phyloP scores from a whole-genome alignment of 1,140 invertebrate genomes.

The Nymphalis io region DNA sequence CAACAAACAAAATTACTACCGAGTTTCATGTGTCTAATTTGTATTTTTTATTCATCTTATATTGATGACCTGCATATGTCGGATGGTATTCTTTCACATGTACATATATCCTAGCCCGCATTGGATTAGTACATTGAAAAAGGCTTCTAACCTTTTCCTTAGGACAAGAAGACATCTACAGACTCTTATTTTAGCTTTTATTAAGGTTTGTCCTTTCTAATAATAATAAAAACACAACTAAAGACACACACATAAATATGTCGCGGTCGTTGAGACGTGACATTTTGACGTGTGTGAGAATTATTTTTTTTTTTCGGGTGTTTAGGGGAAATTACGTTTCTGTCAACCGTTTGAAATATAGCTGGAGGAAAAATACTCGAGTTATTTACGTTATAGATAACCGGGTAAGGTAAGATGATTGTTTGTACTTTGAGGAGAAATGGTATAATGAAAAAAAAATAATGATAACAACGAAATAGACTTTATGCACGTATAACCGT shows the following conservation, averaged over 20 bases:
- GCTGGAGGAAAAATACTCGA: not conserved
- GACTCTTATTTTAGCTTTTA: too few relatives aligned
- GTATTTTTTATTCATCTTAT: too few relatives aligned
- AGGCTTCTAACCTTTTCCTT: too few relatives aligned
- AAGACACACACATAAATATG: slow-evolving; percentile 51
- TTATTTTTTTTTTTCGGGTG: slow-evolving; percentile 54
- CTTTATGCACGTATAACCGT: too few relatives aligned
- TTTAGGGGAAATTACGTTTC: slow-evolving; percentile 49
- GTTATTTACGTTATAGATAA: slow-evolving; percentile 16
- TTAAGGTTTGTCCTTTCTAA: not conserved
- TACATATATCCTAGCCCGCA: too few relatives aligned
- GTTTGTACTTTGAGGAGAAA: not conserved
- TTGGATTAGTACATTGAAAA: too few relatives aligned
- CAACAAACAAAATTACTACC: too few relatives aligned
- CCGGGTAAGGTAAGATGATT: not conserved
- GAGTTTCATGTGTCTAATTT: too few relatives aligned
- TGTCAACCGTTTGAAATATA: slow-evolving; percentile 36
- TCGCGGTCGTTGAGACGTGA: slow-evolving; percentile 35
- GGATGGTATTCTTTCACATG: too few relatives aligned
- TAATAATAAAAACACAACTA: slow-evolving; percentile 17
- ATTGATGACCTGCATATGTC: too few relatives aligned
- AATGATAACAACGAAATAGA: too few relatives aligned
- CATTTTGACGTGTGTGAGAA: slow-evolving; percentile 50
- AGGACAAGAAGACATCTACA: too few relatives aligned
- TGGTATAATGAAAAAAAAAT: not conserved